phyloP scores from a whole-genome alignment of 2,888 invertebrate genomes.

The Parapristionchus giblindavisi region DNA sequence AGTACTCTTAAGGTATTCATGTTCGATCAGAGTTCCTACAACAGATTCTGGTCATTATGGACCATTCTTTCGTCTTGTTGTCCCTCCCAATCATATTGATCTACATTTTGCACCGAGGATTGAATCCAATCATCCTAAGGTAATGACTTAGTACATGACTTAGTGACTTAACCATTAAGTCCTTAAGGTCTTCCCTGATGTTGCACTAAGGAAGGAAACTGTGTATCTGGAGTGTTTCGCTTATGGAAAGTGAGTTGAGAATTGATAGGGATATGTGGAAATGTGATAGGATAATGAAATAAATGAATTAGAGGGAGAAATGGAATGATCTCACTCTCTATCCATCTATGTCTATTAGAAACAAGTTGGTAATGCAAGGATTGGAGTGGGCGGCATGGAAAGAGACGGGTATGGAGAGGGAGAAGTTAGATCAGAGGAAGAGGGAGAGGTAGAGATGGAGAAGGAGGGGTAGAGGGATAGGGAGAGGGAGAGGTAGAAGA shows the following conservation, averaged over 20 bases:
- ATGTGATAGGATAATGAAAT: too few relatives aligned
- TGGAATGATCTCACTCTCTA: too few relatives aligned
- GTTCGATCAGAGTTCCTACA: slow-evolving; percentile 61
- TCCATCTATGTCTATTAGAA: too few relatives aligned
- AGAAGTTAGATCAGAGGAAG: too few relatives aligned
- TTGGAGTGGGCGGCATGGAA: too few relatives aligned
- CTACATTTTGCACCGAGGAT: slow-evolving; percentile 56
- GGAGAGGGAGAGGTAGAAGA: too few relatives aligned
- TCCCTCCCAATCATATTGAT: slow-evolving; percentile 42
- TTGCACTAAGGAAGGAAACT: slow-evolving; percentile 61
- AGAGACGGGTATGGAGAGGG: too few relatives aligned
- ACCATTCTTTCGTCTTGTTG: slow-evolving; percentile 64
- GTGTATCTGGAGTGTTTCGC: slow-evolving; percentile 69
- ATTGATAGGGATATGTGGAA: too few relatives aligned
- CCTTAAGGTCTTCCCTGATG: slow-evolving; percentile 60
- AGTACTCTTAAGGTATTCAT: slow-evolving; percentile 59
- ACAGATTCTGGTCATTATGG: slow-evolving; percentile 67
- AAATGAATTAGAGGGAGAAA: too few relatives aligned
- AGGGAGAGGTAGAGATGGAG: too few relatives aligned
- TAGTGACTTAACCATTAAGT: not conserved
- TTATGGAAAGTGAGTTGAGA: slow-evolving; percentile 62
- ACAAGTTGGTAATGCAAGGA: too few relatives aligned
- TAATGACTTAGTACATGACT: not conserved
- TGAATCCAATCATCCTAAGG: slow-evolving; percentile 58
- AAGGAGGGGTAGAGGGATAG: too few relatives aligned